Evolutionary conservation across 2,888 invertebrate species (phyloP).

Genomic region (Iphiclides podalirius): DNA sequence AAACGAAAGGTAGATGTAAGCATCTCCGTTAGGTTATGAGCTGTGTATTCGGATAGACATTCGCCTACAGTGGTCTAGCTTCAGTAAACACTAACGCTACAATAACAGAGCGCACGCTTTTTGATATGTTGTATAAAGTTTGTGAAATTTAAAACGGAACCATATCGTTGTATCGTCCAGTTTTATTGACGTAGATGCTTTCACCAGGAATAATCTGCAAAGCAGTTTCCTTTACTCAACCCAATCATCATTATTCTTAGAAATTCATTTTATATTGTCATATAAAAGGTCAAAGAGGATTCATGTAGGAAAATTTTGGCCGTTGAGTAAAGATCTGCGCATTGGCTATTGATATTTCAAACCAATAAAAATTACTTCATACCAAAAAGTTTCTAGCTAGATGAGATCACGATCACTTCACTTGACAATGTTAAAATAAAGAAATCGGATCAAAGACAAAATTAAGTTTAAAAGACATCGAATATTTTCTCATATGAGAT

Average conservation of each 20-base stretch:
- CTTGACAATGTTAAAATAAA: slow-evolving; percentile 34
- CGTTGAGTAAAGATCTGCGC: not conserved
- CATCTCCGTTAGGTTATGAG: slow-evolving; percentile 12
- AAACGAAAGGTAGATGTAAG: slow-evolving; percentile 12
- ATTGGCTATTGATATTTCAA: not conserved
- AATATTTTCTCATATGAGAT: too few relatives aligned
- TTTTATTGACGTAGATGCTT: slow-evolving; percentile 25
- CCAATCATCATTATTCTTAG: too few relatives aligned
- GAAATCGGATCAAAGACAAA: slow-evolving; percentile 20
- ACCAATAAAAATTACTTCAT: not conserved
- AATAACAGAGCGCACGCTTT: not conserved
- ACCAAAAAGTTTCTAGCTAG: slow-evolving; percentile 36
- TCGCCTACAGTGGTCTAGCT: not conserved
- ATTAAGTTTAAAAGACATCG: too few relatives aligned
- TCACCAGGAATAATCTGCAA: slow-evolving; percentile 15
- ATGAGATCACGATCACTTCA: slow-evolving; percentile 41
- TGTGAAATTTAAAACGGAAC: not conserved
- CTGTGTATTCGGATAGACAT: not conserved
- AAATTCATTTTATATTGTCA: too few relatives aligned
- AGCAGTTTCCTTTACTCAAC: slow-evolving; percentile 1
- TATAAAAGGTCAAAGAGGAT: too few relatives aligned
- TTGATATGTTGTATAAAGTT: not conserved
- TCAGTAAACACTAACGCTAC: not conserved
- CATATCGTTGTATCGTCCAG: not conserved
- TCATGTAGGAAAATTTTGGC: too few relatives aligned